Evolutionary conservation across 2,888 invertebrate genomes (phyloP).

Genomic region (Timema cristinae): DNA sequence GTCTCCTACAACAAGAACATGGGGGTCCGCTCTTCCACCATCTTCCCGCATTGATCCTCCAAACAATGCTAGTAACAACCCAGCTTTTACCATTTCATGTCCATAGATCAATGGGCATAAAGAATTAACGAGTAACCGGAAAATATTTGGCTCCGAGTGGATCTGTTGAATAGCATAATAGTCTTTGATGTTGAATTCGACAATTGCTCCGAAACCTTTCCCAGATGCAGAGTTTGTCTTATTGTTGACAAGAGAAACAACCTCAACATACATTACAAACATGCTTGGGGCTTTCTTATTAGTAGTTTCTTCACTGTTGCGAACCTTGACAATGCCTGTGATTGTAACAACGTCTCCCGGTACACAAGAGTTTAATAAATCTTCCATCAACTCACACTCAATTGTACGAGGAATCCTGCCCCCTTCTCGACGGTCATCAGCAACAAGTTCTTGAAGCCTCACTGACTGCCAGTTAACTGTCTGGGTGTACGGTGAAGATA

Average conservation of each 20-base stretch:
- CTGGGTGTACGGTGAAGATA: conserved; percentile 64
- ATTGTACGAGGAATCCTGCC: conserved; percentile 73
- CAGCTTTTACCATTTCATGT: conserved; percentile 89
- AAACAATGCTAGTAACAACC: conserved; percentile 75
- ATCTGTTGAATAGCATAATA: conserved; percentile 77
- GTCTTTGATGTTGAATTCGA: conserved; percentile 69
- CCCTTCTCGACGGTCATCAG: conserved; percentile 62
- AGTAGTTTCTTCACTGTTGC: conserved; percentile 50
- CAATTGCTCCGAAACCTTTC: conserved; percentile 45
- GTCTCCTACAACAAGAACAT: conserved; percentile 86
- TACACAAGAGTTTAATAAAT: conserved; percentile 76
- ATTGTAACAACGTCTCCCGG: conserved; percentile 87
- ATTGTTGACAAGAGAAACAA: conserved; percentile 69
- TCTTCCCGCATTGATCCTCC: conserved; percentile 64
- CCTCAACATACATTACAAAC: conserved; percentile 74
- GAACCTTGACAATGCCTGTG: conserved; percentile 77
- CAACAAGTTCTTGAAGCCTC: conserved; percentile 73
- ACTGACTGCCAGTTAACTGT: conserved; percentile 77
- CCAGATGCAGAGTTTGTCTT: conserved; percentile 54
- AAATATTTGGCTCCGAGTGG: conserved; percentile 67
- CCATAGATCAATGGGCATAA: conserved; percentile 90
- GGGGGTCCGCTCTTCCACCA: conserved; percentile 62
- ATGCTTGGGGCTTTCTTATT: conserved; percentile 55
- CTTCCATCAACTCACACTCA: conserved; percentile 80
- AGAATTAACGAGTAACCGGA: conserved; percentile 79